phyloP scores from a whole-genome alignment of 2,113 vertebrate genomes.

The Semnornis frantzii region DNA sequence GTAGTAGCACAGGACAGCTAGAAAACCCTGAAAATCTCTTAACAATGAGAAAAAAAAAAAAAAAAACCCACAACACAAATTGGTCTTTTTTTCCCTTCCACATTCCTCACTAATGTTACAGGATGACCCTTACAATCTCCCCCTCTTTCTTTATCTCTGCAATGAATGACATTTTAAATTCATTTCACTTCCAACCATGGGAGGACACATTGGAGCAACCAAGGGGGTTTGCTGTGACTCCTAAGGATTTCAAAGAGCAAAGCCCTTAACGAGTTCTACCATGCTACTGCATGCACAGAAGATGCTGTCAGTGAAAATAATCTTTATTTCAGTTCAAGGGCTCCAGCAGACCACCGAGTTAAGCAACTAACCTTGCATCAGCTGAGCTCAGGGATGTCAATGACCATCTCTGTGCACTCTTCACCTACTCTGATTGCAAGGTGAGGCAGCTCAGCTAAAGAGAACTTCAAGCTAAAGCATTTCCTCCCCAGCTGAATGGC shows the following conservation, averaged over 20 bases:
- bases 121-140: neutral
- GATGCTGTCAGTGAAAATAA: neutral
- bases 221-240: constrained; percentile 2
- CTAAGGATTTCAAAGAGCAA: constrained; percentile 9
- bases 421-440: constrained; percentile 22
- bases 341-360: constrained; percentile 5
- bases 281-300: neutral
- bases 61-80: too few relatives aligned
- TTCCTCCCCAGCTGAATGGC: neutral
- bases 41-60: neutral
- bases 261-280: constrained; percentile 32
- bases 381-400: neutral
- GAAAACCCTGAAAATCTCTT: neutral
- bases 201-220: constrained; percentile 5
- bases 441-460: neutral
- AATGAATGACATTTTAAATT: constrained; percentile 11
- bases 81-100: neutral
- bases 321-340: constrained; percentile 41
- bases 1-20: neutral
- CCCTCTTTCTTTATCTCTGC: neutral
- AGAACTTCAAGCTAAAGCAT: neutral
- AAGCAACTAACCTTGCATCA: constrained; percentile 26
- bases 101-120: neutral
- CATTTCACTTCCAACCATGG: neutral
- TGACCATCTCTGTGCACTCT: neutral